Evolutionary conservation across 2,888 invertebrate species (phyloP).

Genomic region (Tenthredo distinguenda): DNA sequence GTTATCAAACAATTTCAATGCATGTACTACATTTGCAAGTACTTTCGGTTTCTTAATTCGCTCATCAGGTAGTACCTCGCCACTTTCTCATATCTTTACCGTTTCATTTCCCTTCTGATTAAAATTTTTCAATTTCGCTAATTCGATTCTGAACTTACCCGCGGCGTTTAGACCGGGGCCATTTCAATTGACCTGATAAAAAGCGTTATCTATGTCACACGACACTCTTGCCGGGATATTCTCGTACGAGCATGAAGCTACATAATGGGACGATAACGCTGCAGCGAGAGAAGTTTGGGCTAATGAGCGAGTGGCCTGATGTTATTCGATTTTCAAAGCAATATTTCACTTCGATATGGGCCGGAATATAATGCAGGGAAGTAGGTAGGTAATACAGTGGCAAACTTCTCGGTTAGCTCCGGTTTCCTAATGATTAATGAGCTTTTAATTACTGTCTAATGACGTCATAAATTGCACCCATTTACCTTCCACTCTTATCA

Average conservation of each 20-base stretch:
- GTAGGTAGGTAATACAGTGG: conserved; percentile 18
- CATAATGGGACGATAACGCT: background rate
- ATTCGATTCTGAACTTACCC: background rate
- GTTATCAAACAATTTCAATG: background rate
- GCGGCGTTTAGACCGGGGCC: background rate
- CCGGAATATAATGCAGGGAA: background rate
- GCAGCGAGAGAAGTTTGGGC: background rate
- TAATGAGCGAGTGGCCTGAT: background rate
- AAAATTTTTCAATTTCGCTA: background rate
- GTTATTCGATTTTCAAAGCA: conserved; percentile 23
- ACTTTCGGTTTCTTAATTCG: background rate
- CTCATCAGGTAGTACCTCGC: background rate
- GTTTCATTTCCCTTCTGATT: background rate
- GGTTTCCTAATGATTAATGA: conserved; percentile 63
- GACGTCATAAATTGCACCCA: conserved; percentile 62
- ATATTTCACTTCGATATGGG: conserved; percentile 18
- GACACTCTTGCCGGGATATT: background rate
- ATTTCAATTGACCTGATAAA: conserved; percentile 32
- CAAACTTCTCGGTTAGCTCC: conserved; percentile 27
- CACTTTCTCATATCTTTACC: background rate
- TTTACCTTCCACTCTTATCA: conserved; percentile 51
- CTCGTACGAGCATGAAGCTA: background rate
- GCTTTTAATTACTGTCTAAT: conserved; percentile 67
- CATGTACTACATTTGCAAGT: background rate
- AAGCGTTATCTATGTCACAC: conserved; percentile 8